These are phyloP conservation scores for Labeo calbasu DNA, from an alignment of 2,797 vertebrate genomes.

Conservation along the genomic window DNA sequence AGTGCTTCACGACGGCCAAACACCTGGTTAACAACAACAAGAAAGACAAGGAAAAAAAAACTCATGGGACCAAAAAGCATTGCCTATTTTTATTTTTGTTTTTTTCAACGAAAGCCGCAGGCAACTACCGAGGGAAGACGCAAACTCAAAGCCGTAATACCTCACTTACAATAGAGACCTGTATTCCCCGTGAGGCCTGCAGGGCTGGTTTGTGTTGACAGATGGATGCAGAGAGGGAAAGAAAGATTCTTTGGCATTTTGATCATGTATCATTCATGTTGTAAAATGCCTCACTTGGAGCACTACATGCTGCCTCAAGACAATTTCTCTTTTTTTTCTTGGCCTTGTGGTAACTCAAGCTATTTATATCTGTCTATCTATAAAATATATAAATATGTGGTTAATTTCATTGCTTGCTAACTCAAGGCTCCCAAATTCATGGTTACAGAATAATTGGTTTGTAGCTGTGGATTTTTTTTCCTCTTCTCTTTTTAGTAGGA, in stretches of 20 bases:
- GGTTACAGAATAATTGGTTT: not conserved
- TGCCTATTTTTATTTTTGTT: not conserved
- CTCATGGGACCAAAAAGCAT: not conserved
- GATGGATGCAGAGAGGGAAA: constrained; percentile 43
- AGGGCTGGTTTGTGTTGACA: constrained; percentile 49
- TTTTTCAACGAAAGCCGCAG: constrained; percentile 5
- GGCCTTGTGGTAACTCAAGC: not conserved
- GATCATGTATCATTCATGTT: constrained; percentile 44
- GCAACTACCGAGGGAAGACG: constrained; percentile 21
- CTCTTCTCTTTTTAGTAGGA: not conserved
- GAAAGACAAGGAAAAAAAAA: not conserved
- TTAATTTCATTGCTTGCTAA: not conserved
- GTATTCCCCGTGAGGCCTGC: constrained; percentile 20
- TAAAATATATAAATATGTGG: not conserved
- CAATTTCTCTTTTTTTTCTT: not conserved
- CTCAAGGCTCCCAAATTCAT: not conserved
- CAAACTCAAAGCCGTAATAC: constrained; percentile 29
- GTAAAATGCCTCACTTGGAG: constrained; percentile 14
- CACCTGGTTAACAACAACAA: constrained; percentile 19
- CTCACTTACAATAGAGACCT: constrained; percentile 33
- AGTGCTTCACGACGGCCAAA: constrained; percentile 42
- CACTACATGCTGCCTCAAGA: constrained; percentile 24
- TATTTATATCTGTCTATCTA: not conserved
- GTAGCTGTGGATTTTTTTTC: not conserved
- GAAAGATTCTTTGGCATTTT: constrained; percentile 33